Conservation (phyloP, 2,113 vertebrate genomes). For the Suncus etruscus region DNA sequence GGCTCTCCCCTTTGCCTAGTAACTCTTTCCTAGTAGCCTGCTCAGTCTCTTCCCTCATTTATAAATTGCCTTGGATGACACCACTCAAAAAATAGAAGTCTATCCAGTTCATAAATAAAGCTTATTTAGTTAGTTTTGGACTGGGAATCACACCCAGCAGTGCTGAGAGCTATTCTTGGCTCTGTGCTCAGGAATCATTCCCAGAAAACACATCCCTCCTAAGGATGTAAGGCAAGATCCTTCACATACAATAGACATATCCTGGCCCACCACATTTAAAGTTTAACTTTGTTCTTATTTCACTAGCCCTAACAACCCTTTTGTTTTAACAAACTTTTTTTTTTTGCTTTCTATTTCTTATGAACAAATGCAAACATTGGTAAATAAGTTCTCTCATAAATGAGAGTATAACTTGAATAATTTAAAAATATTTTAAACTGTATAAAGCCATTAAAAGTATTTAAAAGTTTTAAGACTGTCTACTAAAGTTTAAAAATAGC, state of each 20-base stretch:
- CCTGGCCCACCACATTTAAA: background rate
- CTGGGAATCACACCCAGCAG: too few relatives aligned
- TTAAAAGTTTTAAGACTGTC: background rate
- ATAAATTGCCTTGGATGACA: background rate
- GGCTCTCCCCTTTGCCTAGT: background rate
- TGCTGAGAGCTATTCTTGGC: too few relatives aligned
- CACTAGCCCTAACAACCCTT: background rate
- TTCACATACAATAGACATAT: too few relatives aligned
- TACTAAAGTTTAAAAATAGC: background rate
- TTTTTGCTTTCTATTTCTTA: background rate
- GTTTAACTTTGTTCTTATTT: background rate
- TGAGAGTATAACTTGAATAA: background rate
- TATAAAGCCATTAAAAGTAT: background rate
- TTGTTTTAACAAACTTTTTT: background rate
- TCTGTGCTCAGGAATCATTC: too few relatives aligned
- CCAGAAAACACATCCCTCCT: too few relatives aligned
- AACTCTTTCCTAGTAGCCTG: background rate
- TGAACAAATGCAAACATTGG: background rate
- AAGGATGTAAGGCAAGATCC: too few relatives aligned
- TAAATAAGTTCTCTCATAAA: background rate
- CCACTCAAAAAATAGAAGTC: background rate
- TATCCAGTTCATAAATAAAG: background rate
- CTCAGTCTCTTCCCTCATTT: background rate
- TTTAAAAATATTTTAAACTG: background rate
- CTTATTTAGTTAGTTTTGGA: too few relatives aligned